phyloP scores from a whole-genome alignment of 2,888 invertebrate species.

The Pterobdella sp. region DNA sequence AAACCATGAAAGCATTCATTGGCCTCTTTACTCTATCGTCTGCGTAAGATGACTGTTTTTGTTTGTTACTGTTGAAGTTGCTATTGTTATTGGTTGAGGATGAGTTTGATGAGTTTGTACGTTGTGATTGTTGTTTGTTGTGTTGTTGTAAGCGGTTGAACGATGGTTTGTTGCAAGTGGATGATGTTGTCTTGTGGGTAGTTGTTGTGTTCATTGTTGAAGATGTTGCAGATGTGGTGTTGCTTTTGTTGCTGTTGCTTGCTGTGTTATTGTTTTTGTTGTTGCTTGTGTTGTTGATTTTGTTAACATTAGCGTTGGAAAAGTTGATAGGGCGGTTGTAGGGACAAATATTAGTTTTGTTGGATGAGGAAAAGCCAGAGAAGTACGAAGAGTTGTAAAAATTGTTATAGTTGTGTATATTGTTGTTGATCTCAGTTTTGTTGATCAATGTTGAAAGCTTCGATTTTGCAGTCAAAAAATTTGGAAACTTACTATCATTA shows the following conservation, averaged over 20 bases:
- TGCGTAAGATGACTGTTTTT: constrained; percentile 1
- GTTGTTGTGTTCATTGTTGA: background rate
- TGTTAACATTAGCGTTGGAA: background rate
- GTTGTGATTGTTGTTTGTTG: background rate
- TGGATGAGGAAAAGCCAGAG: background rate
- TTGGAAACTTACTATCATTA: background rate
- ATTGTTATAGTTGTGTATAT: constrained; percentile 13
- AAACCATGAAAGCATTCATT: constrained; percentile 23
- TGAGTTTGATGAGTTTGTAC: constrained; percentile 3
- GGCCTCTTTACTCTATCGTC: constrained; percentile 19
- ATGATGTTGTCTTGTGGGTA: background rate
- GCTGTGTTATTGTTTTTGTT: background rate
- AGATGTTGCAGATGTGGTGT: background rate
- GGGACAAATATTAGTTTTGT: background rate
- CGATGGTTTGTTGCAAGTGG: background rate
- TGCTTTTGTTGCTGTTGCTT: constrained; percentile 20
- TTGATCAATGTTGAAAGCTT: background rate
- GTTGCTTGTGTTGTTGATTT: constrained; percentile 10
- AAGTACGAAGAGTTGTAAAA: background rate
- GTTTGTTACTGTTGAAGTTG: background rate
- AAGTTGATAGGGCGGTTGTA: constrained; percentile 12
- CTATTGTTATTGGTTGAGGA: background rate
- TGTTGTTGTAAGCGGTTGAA: constrained; percentile 1
- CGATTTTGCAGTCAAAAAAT: background rate
- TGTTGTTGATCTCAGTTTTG: constrained; percentile 6